Conservation (phyloP, 2,797 vertebrate genomes). For the Mus spretus region DNA sequence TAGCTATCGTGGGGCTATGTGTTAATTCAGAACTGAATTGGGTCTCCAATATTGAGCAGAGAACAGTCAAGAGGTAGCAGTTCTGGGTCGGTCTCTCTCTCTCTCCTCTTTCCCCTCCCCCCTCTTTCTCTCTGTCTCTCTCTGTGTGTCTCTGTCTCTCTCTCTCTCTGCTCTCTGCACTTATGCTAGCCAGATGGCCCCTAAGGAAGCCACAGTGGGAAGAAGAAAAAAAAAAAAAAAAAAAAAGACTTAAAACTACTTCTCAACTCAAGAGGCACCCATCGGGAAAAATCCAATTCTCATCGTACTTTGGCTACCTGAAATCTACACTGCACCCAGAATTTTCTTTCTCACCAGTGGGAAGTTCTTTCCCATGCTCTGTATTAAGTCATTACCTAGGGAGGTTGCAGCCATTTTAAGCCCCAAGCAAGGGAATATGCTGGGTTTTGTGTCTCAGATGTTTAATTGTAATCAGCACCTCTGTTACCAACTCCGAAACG, state of each 20-base stretch:
- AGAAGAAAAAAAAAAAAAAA: no score
- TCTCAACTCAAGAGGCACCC: neutral
- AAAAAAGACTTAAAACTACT: neutral
- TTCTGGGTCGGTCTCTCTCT: neutral
- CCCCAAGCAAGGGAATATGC: fast-evolving
- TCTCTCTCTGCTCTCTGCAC: neutral
- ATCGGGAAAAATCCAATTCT: neutral
- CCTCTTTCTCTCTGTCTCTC: neutral
- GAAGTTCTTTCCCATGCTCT: neutral
- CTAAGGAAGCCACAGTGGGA: no score
- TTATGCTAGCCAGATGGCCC: neutral
- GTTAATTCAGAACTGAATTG: neutral
- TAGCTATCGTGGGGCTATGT: neutral
- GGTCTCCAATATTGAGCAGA: neutral
- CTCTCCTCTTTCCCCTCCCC: neutral
- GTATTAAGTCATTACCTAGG: neutral
- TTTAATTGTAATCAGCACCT: fast-evolving
- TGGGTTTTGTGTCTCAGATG: neutral
- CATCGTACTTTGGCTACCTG: neutral
- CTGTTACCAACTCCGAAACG: neutral
- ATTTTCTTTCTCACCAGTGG: neutral
- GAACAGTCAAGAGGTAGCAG: neutral
- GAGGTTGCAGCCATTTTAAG: neutral
- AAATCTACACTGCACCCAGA: neutral
- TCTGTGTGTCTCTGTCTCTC: neutral